A percentile compares a stretch with the other conserved stretches of the same genome.
Evolutionary conservation across 2,113 vertebrate genomes (phyloP).

Genomic region (Corythoichthys haematopterus): DNA sequence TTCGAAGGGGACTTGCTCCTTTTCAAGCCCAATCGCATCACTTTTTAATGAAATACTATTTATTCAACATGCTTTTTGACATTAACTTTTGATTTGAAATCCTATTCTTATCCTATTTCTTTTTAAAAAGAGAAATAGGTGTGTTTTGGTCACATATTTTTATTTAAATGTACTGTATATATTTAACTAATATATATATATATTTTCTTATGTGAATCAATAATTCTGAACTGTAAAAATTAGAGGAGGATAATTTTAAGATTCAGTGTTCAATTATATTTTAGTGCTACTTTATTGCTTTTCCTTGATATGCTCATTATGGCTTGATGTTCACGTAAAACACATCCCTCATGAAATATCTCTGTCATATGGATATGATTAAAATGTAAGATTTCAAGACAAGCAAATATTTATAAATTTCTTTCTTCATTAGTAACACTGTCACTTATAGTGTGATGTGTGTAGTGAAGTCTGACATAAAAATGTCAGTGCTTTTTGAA

Average conservation of each 20-base stretch:
- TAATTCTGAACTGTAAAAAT: background rate
- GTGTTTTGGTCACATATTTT: background rate
- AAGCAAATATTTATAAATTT: background rate
- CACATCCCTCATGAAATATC: background rate
- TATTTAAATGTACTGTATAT: conserved; percentile 19
- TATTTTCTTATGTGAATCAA: background rate
- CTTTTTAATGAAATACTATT: conserved; percentile 48
- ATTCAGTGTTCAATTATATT: conserved; percentile 1
- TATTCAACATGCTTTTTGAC: conserved; percentile 37
- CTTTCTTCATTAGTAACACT: background rate
- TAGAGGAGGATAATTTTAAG: background rate
- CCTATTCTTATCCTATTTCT: background rate
- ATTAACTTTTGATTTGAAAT: conserved; percentile 21
- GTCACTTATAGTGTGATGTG: background rate
- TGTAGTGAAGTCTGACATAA: background rate
- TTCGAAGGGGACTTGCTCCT: conserved; percentile 44
- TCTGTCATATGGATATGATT: background rate
- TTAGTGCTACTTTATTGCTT: background rate
- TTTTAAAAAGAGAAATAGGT: background rate
- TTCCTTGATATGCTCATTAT: background rate
- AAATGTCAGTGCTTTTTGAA: background rate
- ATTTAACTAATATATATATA: background rate
- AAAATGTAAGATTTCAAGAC: background rate
- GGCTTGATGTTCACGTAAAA: background rate
- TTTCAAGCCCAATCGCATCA: conserved; percentile 1